These are phyloP conservation scores for Hypercompe scribonia DNA, from an alignment of 2,888 invertebrate species.

Conservation along the genomic window DNA sequence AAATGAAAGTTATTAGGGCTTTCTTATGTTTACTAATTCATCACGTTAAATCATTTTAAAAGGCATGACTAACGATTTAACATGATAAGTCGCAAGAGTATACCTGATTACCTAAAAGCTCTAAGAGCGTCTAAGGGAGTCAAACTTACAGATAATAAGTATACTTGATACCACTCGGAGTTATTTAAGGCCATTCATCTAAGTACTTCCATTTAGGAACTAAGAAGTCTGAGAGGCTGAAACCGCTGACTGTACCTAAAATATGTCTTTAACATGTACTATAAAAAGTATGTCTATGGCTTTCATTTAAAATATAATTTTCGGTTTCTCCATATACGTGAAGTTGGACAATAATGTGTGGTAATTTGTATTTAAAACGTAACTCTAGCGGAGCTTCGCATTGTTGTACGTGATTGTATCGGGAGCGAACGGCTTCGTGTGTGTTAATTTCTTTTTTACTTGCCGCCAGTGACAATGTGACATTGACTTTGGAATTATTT, in stretches of 20 bases:
- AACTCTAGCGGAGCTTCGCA: constrained; percentile 54
- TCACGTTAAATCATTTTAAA: background rate
- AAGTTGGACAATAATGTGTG: constrained; percentile 24
- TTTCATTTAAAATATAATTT: background rate
- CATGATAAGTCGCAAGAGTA: background rate
- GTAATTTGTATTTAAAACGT: constrained; percentile 61
- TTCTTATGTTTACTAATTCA: background rate
- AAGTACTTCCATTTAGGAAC: background rate
- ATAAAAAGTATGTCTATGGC: background rate
- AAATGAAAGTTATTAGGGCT: too few species aligned
- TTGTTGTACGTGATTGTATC: constrained; percentile 53
- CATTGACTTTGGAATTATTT: constrained; percentile 31
- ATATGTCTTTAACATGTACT: background rate
- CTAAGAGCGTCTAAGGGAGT: background rate
- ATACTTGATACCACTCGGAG: background rate
- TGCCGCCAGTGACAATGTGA: constrained; percentile 41
- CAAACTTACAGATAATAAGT: background rate
- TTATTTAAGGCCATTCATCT: background rate
- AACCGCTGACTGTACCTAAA: background rate
- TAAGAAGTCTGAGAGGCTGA: background rate
- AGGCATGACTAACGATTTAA: background rate
- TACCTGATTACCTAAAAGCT: background rate
- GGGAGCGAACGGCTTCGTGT: constrained; percentile 51
- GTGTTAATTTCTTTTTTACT: constrained; percentile 23
- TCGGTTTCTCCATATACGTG: constrained; percentile 11